Percentiles rank a stretch among this genome's conserved stretches.
These are phyloP conservation scores for Cryptoprocta ferox DNA, from an alignment of 2,797 vertebrate genomes.

Conservation along the genomic window DNA sequence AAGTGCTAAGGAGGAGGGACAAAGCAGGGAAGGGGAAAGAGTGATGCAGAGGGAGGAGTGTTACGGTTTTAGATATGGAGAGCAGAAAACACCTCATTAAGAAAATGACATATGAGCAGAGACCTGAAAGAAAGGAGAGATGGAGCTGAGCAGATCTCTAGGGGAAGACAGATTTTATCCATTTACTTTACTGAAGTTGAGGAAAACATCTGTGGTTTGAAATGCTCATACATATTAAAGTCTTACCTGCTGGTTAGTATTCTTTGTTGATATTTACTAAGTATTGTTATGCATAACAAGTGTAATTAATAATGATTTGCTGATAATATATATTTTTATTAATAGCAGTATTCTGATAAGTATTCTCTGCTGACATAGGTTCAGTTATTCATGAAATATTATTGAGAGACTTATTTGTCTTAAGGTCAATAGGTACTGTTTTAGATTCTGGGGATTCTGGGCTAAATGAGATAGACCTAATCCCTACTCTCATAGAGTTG, in stretches of 20 bases:
- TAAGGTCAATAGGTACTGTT: background rate
- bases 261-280: slow-evolving; percentile 22
- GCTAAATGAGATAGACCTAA: slow-evolving; percentile 11
- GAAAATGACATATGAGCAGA: background rate
- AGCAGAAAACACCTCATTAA: background rate
- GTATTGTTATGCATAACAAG: background rate
- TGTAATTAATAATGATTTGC: background rate
- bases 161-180: background rate
- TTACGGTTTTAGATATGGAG: background rate
- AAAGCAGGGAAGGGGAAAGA: background rate
- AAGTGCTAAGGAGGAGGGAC: background rate
- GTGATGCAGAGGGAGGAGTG: background rate
- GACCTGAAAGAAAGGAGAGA: background rate
- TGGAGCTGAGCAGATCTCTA: background rate
- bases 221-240: background rate
- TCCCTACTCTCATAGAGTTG: background rate
- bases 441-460: slow-evolving; percentile 25
- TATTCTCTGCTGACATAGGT: slow-evolving; percentile 2
- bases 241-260: background rate
- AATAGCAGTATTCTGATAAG: background rate
- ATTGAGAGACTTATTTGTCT: slow-evolving; percentile 10
- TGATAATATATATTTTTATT: background rate
- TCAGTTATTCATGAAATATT: slow-evolving; percentile 40
- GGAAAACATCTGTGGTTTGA: background rate
- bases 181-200: background rate